Base-by-base conservation (phyloP, 2,888 invertebrate genomes). In the Rutpela maculata region DNA sequence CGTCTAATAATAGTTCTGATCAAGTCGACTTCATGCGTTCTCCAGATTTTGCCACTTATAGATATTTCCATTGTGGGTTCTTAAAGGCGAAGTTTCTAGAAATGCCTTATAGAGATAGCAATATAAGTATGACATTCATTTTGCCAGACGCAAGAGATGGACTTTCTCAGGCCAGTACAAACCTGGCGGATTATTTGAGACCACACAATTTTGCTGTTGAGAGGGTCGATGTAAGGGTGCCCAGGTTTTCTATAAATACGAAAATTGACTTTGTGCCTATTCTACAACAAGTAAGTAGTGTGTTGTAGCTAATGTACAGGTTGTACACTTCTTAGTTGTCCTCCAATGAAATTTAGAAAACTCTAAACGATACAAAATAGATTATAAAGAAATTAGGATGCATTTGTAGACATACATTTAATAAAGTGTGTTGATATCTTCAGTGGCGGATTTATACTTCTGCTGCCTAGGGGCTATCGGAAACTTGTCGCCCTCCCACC, bases 21-120 rank as follows among this genome's bases (percentile, higher is more conserved):
- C 70, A 81, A 50, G 83, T 86, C 0, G 83, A 85, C 17, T 85
- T 83, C 77, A 88, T 88, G 86, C 76, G 80, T 15, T 68, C 70
- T n/a, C 80, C 74, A 12, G 75, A 78, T 15, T 12, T 43, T 7
- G 85, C 80, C 38, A 80, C 80, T 26, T 87, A 85, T 70, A 72
- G 59, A 18, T 79, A 75, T 35, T 84, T 82, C 60, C 85, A 85
- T 60, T 80, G 79, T 66, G 35, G 66, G 4, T 80, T 81, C 59
- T 69, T 86, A 57, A 80, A 84, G 69, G 85, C 85, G 0, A 83
- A 86, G 76, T 85, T 86, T 66, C 75, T 88, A 71, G 85, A 86
- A 75, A 63, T 87, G 66, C 84, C 84, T 22, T 85, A 84, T 68
- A 55, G 75, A 66, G 82, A 81, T 15, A 76, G 78, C n/a, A 81